Percentiles rank a stretch among this genome's conserved stretches.
Conservation (phyloP, 1,140 invertebrate genomes). For the Pseudobourletiella spinata region DNA sequence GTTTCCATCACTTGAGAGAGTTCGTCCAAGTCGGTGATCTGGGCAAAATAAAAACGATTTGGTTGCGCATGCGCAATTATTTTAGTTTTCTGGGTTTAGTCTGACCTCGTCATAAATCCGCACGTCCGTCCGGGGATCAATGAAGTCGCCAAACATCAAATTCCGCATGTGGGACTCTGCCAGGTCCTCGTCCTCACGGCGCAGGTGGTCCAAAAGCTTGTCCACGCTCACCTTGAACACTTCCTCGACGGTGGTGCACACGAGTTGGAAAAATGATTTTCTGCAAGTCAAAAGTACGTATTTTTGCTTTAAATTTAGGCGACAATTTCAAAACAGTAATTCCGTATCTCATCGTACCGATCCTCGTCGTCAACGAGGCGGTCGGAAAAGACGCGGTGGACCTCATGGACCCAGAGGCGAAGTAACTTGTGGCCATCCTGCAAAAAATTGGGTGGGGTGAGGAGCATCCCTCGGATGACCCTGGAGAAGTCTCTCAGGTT, state of each 20-base stretch:
- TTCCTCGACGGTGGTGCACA: slow-evolving; percentile 60
- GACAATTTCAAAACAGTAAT: too few species aligned
- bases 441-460: slow-evolving; percentile 63
- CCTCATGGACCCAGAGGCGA: slow-evolving; percentile 85
- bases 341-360: slow-evolving; percentile 47
- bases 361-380: slow-evolving; percentile 68
- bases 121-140: slow-evolving; percentile 71
- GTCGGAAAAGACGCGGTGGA: slow-evolving; percentile 85
- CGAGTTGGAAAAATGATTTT: slow-evolving; percentile 46
- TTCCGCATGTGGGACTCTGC: slow-evolving; percentile 61
- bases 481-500: slow-evolving; percentile 78
- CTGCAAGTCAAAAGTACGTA: background rate
- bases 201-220: slow-evolving; percentile 59
- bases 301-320: too few species aligned
- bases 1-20: slow-evolving; percentile 74
- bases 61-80: background rate
- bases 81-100: background rate
- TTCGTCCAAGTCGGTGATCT: slow-evolving; percentile 48
- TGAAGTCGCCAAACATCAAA: slow-evolving; percentile 87
- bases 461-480: slow-evolving; percentile 70
- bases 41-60: slow-evolving; percentile 5
- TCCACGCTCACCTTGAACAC: slow-evolving; percentile 68
- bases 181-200: slow-evolving; percentile 47
- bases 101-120: slow-evolving; percentile 79
- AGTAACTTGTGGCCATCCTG: slow-evolving; percentile 69